These are phyloP conservation scores for Cossypha dichroa DNA, from an alignment of 2,797 vertebrate species.

Conservation along the genomic window DNA sequence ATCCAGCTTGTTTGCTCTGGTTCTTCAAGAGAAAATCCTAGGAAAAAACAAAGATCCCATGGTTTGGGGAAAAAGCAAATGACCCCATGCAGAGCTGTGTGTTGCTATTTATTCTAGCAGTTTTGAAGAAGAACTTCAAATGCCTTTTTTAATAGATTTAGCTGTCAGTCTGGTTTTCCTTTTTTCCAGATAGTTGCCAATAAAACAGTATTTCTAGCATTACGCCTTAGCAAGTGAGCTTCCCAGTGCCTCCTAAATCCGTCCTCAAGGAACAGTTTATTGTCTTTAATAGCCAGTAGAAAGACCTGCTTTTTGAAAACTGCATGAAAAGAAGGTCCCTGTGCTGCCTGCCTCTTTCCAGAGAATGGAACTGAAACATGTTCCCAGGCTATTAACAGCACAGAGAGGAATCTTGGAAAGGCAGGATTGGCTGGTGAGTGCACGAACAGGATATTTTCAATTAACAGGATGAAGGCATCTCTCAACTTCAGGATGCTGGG, in stretches of 20 bases:
- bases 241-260: not conserved
- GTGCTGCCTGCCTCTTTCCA: not conserved
- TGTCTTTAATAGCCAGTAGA: not conserved
- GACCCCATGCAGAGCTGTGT: not conserved
- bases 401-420: not conserved
- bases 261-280: not conserved
- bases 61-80: not conserved
- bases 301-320: not conserved
- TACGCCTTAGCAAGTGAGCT: not conserved
- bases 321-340: not conserved
- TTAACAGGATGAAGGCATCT: not conserved
- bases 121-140: not conserved
- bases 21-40: conserved; percentile 1
- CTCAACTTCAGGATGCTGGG: not conserved
- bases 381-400: not conserved
- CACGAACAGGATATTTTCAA: not conserved
- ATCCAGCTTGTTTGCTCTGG: not conserved
- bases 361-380: not conserved
- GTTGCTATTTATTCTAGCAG: not conserved
- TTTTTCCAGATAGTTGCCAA: conserved; percentile 2
- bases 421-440: not conserved
- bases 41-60: not conserved
- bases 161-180: not conserved
- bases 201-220: not conserved
- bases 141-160: not conserved